These are phyloP conservation scores for Colossoma macropomum DNA, from an alignment of 2,113 vertebrate species.

Conservation along the genomic window DNA sequence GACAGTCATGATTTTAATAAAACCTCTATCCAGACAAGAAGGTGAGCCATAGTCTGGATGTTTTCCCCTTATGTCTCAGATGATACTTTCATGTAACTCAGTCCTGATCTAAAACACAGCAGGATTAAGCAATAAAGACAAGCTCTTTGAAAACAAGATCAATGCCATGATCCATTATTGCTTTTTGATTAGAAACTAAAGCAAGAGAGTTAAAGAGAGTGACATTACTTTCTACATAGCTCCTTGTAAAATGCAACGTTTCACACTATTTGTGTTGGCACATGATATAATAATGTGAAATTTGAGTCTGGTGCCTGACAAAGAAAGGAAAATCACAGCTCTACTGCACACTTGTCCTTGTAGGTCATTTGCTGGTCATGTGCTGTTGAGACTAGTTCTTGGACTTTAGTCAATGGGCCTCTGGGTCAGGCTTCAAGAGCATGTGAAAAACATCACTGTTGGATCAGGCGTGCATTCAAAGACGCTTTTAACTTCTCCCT, in stretches of 20 bases:
- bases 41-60: too few relatives aligned
- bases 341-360: background rate
- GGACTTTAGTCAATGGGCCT: background rate
- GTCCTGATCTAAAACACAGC: background rate
- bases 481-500: background rate
- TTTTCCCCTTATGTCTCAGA: too few relatives aligned
- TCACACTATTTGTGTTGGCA: background rate
- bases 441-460: background rate
- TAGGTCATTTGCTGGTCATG: background rate
- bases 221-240: background rate
- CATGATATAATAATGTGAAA: background rate
- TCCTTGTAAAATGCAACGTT: background rate
- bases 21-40: too few relatives aligned
- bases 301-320: too few relatives aligned
- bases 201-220: background rate
- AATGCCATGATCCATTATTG: too few relatives aligned
- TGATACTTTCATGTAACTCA: too few relatives aligned
- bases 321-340: background rate
- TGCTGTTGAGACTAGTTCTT: background rate
- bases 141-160: background rate
- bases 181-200: background rate
- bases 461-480: background rate
- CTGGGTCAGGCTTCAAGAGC: background rate
- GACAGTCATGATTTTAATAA: too few relatives aligned
- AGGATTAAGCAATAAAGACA: background rate